These are phyloP conservation scores for Bruchidius siliquastri DNA, from an alignment of 2,888 invertebrate genomes.

Conservation along the genomic window DNA sequence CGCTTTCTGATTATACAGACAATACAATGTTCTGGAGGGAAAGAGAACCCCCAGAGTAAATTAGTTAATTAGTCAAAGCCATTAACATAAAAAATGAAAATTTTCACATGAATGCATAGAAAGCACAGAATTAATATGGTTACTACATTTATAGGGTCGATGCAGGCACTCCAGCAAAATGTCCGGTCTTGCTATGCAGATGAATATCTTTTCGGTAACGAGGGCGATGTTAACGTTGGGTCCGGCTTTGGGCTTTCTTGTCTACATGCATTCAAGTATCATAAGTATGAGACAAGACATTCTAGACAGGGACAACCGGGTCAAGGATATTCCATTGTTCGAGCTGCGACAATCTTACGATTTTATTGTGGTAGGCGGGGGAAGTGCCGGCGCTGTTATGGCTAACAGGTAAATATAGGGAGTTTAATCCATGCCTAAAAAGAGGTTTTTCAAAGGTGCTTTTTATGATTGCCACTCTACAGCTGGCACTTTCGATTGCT, in stretches of 20 bases:
- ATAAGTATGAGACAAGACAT: slow-evolving; percentile 66
- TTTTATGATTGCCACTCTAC: no score
- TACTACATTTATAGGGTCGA: not conserved
- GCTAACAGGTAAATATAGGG: slow-evolving; percentile 49
- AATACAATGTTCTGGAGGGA: no score
- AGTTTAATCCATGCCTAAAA: no score
- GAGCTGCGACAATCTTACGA: slow-evolving; percentile 63
- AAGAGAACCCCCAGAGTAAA: no score
- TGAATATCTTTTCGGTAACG: slow-evolving; percentile 54
- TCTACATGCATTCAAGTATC: slow-evolving; percentile 62
- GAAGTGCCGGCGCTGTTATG: slow-evolving; percentile 75
- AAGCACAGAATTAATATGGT: no score
- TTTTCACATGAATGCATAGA: no score
- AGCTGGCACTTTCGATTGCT: no score
- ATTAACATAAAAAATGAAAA: no score
- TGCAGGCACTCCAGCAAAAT: slow-evolving; percentile 9
- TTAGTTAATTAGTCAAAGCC: no score
- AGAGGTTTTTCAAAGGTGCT: no score
- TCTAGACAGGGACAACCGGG: slow-evolving; percentile 59
- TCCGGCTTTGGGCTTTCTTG: slow-evolving; percentile 61
- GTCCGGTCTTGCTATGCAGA: slow-evolving; percentile 23
- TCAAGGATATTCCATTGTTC: slow-evolving; percentile 53
- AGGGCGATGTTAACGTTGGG: slow-evolving; percentile 63
- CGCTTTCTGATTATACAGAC: no score
- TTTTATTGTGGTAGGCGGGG: slow-evolving; percentile 76